These are phyloP conservation scores for Anseranas semipalmata DNA, from an alignment of 2,113 vertebrate genomes.

Conservation along the genomic window DNA sequence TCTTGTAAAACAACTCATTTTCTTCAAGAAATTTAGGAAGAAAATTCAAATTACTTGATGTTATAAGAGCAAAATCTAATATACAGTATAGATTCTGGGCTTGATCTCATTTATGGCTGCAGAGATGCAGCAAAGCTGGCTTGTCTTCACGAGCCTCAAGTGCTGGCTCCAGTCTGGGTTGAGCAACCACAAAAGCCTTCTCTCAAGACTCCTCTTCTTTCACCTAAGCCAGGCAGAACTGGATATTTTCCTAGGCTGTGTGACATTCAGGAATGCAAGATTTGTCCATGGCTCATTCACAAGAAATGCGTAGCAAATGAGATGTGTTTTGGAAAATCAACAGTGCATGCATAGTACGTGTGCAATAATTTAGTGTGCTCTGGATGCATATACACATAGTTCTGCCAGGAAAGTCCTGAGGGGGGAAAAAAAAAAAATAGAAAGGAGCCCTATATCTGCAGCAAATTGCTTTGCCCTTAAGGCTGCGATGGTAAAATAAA, in stretches of 20 bases:
- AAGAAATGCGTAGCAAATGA: slow-evolving; percentile 30
- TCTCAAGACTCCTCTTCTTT: slow-evolving; percentile 2
- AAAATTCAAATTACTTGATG: not conserved
- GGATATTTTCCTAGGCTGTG: not conserved
- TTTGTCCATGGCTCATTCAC: slow-evolving; percentile 49
- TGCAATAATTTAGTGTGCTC: slow-evolving; percentile 48
- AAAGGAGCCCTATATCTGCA: not conserved
- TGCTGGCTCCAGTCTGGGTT: not conserved
- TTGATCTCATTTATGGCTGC: not conserved
- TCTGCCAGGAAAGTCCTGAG: slow-evolving; percentile 38
- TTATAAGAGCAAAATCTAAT: not conserved
- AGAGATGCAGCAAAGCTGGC: not conserved
- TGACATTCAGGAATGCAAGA: slow-evolving; percentile 14
- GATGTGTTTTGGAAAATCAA: slow-evolving; percentile 53
- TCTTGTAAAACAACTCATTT: not conserved
- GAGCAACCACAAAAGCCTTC: not conserved
- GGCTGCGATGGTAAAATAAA: not conserved
- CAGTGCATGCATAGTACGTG: slow-evolving; percentile 8
- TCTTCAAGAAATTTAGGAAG: not conserved
- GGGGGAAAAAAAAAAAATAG: not conserved
- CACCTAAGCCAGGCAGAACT: slow-evolving; percentile 22
- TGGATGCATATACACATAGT: not conserved
- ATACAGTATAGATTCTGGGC: not conserved
- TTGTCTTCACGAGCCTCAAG: not conserved
- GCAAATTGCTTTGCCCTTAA: not conserved